Conservation (phyloP, 1,140 invertebrate species). For the Sweltsa coloradensis region DNA sequence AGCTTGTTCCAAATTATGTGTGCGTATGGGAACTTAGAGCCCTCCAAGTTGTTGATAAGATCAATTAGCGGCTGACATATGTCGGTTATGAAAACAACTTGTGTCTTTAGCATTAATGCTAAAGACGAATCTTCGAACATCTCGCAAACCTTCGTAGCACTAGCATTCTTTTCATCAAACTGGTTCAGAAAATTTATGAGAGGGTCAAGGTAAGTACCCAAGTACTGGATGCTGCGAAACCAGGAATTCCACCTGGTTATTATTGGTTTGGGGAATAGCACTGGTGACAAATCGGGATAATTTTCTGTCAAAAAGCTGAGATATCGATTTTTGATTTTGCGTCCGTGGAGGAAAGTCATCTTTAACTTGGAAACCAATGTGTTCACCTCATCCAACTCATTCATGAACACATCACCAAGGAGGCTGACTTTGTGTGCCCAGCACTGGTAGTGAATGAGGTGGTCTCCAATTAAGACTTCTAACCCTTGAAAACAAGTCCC, state of each 20-base stretch:
- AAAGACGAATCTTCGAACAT: neutral
- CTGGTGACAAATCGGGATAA: neutral
- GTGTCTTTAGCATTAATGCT: neutral
- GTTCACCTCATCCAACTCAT: conserved; percentile 6
- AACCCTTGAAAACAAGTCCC: neutral
- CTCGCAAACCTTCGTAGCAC: neutral
- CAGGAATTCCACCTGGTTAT: conserved; percentile 8
- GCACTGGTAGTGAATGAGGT: conserved; percentile 3
- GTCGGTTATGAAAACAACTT: neutral
- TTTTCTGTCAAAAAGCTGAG: neutral
- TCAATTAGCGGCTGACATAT: neutral
- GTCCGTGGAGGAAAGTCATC: neutral
- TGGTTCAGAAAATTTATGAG: neutral
- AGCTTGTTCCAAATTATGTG: conserved; percentile 2
- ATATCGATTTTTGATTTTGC: conserved; percentile 7
- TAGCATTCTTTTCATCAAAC: conserved; percentile 2
- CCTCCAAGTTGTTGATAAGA: conserved; percentile 1
- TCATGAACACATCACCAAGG: neutral
- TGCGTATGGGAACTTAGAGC: conserved; percentile 1
- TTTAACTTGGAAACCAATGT: conserved; percentile 4
- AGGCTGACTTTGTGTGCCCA: conserved; percentile 5
- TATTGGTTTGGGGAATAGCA: conserved; percentile 6
- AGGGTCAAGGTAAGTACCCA: neutral
- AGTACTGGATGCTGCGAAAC: conserved; percentile 1
- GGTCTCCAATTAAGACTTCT: conserved; percentile 1